These are phyloP conservation scores for Lates calcarifer DNA, from an alignment of 2,113 vertebrate genomes.

Conservation along the genomic window DNA sequence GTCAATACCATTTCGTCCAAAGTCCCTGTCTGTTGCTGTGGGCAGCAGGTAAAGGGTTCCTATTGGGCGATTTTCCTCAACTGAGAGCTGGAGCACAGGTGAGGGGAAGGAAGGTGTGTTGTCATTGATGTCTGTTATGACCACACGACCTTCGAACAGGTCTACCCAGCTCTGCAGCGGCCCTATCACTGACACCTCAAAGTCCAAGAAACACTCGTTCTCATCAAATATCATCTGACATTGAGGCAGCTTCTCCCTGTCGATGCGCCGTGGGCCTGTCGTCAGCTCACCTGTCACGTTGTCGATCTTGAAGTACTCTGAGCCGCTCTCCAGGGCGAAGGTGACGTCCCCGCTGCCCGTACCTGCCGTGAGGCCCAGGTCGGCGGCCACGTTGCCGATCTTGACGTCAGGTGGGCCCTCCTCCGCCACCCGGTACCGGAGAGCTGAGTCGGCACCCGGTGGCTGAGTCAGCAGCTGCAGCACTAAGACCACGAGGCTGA, in stretches of 20 bases:
- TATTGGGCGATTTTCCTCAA: conserved; percentile 97
- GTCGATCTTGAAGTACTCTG: conserved; percentile 97
- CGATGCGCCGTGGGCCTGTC: conserved; percentile 92
- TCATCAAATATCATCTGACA: conserved; percentile 99
- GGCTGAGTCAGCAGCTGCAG: conserved; percentile 91
- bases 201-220: conserved; percentile 97
- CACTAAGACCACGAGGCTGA: conserved; percentile 84
- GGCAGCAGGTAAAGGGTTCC: conserved; percentile 97
- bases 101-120: conserved; percentile 98
- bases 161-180: conserved; percentile 98
- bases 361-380: conserved; percentile 86
- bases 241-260: conserved; percentile 96
- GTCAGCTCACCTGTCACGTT: conserved; percentile 97
- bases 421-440: conserved; percentile 94
- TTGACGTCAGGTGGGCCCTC: conserved; percentile 94
- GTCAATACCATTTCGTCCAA: conserved; percentile 95
- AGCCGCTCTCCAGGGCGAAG: conserved; percentile 96
- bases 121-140: conserved; percentile 97
- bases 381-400: conserved; percentile 94
- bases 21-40: conserved; percentile 95
- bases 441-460: conserved; percentile 89
- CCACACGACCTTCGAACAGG: conserved; percentile 94
- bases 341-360: conserved; percentile 94
- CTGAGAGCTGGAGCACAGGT: conserved; percentile 94
- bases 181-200: conserved; percentile 97